phyloP scores from a whole-genome alignment of 1,140 invertebrate genomes.

The Ruditapes philippinarum region DNA sequence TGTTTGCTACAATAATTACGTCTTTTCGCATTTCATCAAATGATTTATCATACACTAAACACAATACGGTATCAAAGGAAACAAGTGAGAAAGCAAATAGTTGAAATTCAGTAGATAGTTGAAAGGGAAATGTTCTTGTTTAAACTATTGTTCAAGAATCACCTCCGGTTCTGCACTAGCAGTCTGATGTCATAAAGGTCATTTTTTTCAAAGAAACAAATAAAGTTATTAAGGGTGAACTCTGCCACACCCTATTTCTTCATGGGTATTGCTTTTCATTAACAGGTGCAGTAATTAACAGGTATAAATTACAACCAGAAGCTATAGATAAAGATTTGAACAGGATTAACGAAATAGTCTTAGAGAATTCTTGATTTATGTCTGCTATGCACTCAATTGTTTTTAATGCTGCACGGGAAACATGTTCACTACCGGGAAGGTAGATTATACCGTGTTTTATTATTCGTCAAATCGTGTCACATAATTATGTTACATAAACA shows the following conservation, averaged over 20 bases:
- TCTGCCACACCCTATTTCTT: background rate
- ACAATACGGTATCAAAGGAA: background rate
- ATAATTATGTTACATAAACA: background rate
- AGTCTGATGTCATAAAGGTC: background rate
- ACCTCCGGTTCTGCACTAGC: background rate
- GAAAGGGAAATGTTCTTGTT: background rate
- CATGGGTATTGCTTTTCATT: background rate
- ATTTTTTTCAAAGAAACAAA: background rate
- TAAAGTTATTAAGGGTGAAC: background rate
- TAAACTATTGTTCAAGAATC: background rate
- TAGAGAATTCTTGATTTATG: too few relatives aligned
- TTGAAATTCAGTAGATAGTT: background rate
- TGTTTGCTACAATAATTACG: background rate
- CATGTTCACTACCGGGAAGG: too few relatives aligned
- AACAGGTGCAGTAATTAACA: background rate
- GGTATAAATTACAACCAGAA: too few relatives aligned
- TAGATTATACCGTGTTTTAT: too few relatives aligned
- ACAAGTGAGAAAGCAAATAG: background rate
- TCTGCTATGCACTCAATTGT: too few relatives aligned
- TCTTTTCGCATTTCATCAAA: constrained; percentile 5
- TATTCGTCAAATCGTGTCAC: background rate
- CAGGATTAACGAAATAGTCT: too few relatives aligned
- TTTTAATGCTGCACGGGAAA: too few relatives aligned
- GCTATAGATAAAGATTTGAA: too few relatives aligned
- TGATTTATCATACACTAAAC: background rate